Base-by-base conservation (phyloP, 2,113 vertebrate genomes). In the Phrynosoma platyrhinos region DNA sequence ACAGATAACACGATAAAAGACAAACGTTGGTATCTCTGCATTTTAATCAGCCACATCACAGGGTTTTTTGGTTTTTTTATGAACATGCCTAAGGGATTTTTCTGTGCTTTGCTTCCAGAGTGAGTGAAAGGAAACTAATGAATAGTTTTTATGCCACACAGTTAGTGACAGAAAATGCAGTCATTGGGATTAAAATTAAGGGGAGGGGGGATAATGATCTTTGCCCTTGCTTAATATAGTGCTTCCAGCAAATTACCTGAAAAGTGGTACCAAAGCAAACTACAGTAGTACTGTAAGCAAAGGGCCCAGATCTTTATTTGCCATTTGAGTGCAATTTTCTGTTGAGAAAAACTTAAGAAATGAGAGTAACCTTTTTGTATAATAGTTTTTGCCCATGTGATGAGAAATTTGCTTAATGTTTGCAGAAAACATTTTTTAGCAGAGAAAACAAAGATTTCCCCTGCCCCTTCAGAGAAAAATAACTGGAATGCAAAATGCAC, bases 31-130 rank as follows among this genome's bases (percentile, higher is more conserved):
- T 89, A 93, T 94, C 82, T 94, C 88, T 92, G 91, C 91, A 95
- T 96, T 95, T 96, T 95, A 95, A 96, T 95, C 92, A 95, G 84
- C 4, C 9, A 90, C 88, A 96, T 94, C 91, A 90, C 86, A 95
- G 91, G 13, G 14, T 14, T 47, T 47, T 47, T 47, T 4, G 13
- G 2, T 20, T 62, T 95, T 88, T 92, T 95, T 88, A 95, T 91
- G 94, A 95, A 94, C 71, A 86, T 62, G 88, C 94, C 87, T 86
- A 91, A 89, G 92, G 89, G 94, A 95, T 25, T 90, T 55, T 91
- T 93, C 86, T 93, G 90, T 92, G 69, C 83, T 93, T 72, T 92
- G 64, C 82, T 96, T 96, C 88, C 78, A 89, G 55, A 89, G 75
- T 89, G 86, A 95, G 62, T 86, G 83, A 94, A 96, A 92, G 32